Conservation (phyloP, 2,888 invertebrate species). For the Auanema freiburgensis region DNA sequence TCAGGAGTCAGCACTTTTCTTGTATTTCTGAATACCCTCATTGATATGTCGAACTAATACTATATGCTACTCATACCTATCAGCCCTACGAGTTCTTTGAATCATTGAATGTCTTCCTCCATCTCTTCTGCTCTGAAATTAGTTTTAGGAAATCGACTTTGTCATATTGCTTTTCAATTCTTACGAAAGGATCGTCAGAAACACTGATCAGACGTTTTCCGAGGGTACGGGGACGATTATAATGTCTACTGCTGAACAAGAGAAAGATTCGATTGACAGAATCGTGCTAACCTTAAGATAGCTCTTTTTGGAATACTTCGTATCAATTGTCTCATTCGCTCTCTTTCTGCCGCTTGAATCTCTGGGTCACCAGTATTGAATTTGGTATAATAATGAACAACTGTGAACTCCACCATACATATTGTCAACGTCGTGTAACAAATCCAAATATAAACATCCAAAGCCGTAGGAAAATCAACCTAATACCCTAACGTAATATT, state of each 20-base stretch:
- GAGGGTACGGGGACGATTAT: constrained; percentile 10
- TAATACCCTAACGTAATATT: constrained; percentile 65
- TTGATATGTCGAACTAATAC: constrained; percentile 6
- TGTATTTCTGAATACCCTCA: background rate
- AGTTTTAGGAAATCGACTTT: background rate
- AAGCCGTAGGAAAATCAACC: constrained; percentile 87
- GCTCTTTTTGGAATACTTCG: constrained; percentile 42
- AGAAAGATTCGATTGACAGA: background rate
- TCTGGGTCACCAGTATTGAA: constrained; percentile 59
- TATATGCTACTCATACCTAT: background rate
- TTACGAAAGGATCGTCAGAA: constrained; percentile 1
- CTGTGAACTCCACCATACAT: constrained; percentile 88
- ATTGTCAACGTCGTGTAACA: constrained; percentile 91
- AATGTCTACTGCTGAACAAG: constrained; percentile 13
- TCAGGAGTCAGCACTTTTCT: constrained; percentile 11
- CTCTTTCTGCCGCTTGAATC: constrained; percentile 45
- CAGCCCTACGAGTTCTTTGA: constrained; percentile 4
- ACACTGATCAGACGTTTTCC: background rate
- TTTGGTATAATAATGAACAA: constrained; percentile 87
- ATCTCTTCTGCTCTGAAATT: constrained; percentile 20
- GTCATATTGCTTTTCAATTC: background rate
- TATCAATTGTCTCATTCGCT: constrained; percentile 43
- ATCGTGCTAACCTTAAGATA: constrained; percentile 9
- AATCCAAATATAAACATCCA: constrained; percentile 87
- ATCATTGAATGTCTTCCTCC: constrained; percentile 30